Base-by-base conservation (phyloP, 2,113 vertebrate species). In the Maccullochella peelii region DNA sequence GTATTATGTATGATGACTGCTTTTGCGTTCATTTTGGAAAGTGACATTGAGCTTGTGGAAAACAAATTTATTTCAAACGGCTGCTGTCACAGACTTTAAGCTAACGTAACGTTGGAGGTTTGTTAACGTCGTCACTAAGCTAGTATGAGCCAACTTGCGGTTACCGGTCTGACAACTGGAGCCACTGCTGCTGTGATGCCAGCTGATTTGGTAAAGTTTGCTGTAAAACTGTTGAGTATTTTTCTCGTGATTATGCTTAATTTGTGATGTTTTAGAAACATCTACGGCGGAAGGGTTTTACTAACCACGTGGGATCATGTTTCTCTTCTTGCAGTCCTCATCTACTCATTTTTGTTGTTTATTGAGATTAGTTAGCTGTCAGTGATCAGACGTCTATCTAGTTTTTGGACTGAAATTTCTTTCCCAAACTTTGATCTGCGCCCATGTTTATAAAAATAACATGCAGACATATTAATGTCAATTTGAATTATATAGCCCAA, bases 281-380 rank as follows among this genome's bases (percentile, higher is more conserved):
- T 81, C 44, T 2, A 82, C 40, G 49, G 73, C 81, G 72, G 77
- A 88, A 88, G 86, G 90, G 77, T 84, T 52, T 20, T 23, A 58
- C 66, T 27, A 63, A 77, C 75, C 91, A 94, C 89, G 89, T 94
- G 90, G 86, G 88, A n/a, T 80, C 49, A 27, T 81, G 76, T 89
- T 86, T 81, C 63, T 54, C 42, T 44, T 70, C 25, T 54, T 74
- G 18, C 38, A 0, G 23, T 63, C 25, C 11, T 23, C 6, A n/a
- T 82, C 20, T 73, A 61, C 36, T 5, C 21, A 42, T 1, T 83
- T 59, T 47, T 27, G 1, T 16, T 47, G 16, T 58, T 54, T 72
- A 49, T 52, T 15, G 16, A 58, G 23, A 63, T 49, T 5, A 12
- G 16, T 55, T 27, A 21, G 0, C 30, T 62, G 8, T 21, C 27